phyloP scores from a whole-genome alignment of 2,888 invertebrate species.

The Spisula solida region DNA sequence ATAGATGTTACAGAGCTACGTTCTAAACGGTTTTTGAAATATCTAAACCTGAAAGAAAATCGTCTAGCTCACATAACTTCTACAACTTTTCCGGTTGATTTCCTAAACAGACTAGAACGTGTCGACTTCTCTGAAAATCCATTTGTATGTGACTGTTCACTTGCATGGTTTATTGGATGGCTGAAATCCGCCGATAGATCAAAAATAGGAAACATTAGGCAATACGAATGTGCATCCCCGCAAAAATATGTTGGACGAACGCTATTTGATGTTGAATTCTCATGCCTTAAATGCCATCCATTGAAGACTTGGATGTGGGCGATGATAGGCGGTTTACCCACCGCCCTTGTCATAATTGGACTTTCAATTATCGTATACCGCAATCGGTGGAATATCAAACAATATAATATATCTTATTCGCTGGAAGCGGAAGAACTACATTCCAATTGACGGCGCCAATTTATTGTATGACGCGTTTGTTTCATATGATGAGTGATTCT shows the following conservation, averaged over 20 bases:
- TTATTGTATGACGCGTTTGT: conserved; percentile 91
- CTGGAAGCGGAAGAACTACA: conserved; percentile 30
- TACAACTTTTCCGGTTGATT: background rate
- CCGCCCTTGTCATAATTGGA: background rate
- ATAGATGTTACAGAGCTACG: background rate
- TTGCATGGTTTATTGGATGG: conserved; percentile 73
- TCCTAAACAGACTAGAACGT: background rate
- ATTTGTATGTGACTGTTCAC: conserved; percentile 90
- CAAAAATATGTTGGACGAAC: background rate
- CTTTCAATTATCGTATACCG: background rate
- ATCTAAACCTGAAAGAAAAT: background rate
- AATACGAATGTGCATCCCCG: background rate
- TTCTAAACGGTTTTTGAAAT: background rate
- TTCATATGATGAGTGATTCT: conserved; percentile 91
- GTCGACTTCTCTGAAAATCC: conserved; percentile 89
- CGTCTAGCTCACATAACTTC: background rate
- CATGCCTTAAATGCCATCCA: conserved; percentile 21
- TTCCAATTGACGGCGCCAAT: conserved; percentile 15
- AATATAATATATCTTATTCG: conserved; percentile 19
- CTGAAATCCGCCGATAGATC: background rate
- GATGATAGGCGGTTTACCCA: background rate
- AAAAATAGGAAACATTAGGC: background rate
- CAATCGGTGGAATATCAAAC: conserved; percentile 29
- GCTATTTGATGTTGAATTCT: background rate
- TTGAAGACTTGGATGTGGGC: background rate